Evolutionary conservation across 2,113 vertebrate species (phyloP), one percentile per base, ranked within the genome.

Genomic region (Gadus chalcogrammus): DNA sequence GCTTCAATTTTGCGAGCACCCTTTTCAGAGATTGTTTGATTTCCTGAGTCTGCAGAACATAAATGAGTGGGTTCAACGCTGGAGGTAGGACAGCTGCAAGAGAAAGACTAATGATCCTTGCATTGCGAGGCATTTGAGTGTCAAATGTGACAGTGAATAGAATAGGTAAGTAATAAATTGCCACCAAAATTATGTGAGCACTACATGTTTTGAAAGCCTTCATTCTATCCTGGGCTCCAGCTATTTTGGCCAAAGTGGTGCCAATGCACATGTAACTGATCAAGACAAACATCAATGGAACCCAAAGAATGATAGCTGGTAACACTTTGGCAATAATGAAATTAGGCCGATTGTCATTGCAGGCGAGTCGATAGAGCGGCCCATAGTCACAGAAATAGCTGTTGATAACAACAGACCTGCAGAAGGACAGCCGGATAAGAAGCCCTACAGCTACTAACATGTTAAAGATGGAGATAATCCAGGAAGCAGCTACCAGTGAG

Each of bases 341-440:
- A 65, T 67, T 89, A 3, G 86, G 72, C 16, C 24, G 70, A 60
- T 76, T 5, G 59, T 87, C 87, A 83, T 88, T 90, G 64, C 91
- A 92, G 0, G 89, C 74, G 22, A 92, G 77, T 0, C 68, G 15
- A 70, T 71, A 85, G 0, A 92, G 55, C 28, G 78, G 89, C 0
- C 84, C 88, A 65, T 90, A 80, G 22, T 90, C 84, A 79, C 89
- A 90, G 70, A 87, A 91, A 74, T 70, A 92, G 68, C 90, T 90
- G 4, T 88, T 79, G 48, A 93, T 56, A 56, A 88, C 76, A 63
- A 85, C 77, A 55, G 87, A 85, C 0, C 75, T 70, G 75, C 90
- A 93, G 65, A 86, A 82, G 13, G 91, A 92, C 42, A 91, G 87
- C 67, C 76, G 72, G 1, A 73, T 90, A 0, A 91, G 27, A 12